These are phyloP conservation scores for Sesia apiformis DNA, from an alignment of 2,888 invertebrate genomes.

Conservation along the genomic window DNA sequence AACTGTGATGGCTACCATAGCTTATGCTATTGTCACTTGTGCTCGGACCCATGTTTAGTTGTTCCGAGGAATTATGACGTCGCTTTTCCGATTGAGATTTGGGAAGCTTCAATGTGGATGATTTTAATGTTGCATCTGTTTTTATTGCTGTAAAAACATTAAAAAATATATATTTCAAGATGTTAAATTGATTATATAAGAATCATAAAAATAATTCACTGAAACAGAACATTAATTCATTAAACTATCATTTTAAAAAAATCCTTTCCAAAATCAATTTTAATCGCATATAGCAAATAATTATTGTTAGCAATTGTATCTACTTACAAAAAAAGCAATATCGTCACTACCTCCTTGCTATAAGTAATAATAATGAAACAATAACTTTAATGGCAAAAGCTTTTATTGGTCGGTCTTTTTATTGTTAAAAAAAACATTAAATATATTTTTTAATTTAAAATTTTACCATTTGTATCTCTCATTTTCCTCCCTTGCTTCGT, in stretches of 20 bases:
- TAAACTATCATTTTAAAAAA: too few relatives aligned
- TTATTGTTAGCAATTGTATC: too few relatives aligned
- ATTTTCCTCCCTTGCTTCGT: slow-evolving; percentile 51
- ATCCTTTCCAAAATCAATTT: too few relatives aligned
- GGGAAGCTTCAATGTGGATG: slow-evolving; percentile 47
- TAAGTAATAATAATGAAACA: too few relatives aligned
- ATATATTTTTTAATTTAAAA: not conserved
- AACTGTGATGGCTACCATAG: slow-evolving; percentile 58
- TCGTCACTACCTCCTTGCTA: too few relatives aligned
- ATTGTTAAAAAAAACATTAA: slow-evolving; percentile 13
- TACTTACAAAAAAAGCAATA: too few relatives aligned
- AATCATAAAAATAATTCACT: too few relatives aligned
- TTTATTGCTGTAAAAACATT: slow-evolving; percentile 38
- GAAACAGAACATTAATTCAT: too few relatives aligned
- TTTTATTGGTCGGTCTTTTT: too few relatives aligned
- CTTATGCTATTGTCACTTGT: slow-evolving; percentile 44
- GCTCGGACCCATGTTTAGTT: slow-evolving; percentile 39
- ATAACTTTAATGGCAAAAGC: too few relatives aligned
- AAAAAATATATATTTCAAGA: not conserved
- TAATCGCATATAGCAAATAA: too few relatives aligned
- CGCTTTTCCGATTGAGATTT: slow-evolving; percentile 74
- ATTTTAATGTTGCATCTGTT: slow-evolving; percentile 32
- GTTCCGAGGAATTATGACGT: slow-evolving; percentile 61
- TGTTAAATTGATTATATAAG: not conserved
- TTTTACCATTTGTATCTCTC: slow-evolving; percentile 28